phyloP scores from a whole-genome alignment of 2,797 vertebrate species.

The Buceros bicornis region DNA sequence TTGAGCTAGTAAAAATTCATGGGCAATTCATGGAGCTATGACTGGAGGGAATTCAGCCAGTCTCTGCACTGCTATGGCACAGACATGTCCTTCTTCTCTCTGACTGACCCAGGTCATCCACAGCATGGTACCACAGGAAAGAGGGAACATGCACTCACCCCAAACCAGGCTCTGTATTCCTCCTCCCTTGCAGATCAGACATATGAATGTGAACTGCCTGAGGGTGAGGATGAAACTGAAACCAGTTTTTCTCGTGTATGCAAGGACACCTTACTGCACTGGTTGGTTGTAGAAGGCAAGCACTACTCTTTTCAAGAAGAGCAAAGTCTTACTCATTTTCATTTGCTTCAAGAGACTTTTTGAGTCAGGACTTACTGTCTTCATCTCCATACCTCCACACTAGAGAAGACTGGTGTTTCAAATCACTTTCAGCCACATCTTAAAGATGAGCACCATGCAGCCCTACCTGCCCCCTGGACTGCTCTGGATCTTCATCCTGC shows the following conservation, averaged over 20 bases:
- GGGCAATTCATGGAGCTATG: not conserved
- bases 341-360: not conserved
- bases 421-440: not conserved
- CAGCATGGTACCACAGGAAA: not conserved
- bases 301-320: not conserved
- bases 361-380: not conserved
- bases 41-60: not conserved
- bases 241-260: not conserved
- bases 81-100: not conserved
- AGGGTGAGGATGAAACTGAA: not conserved
- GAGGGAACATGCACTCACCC: not conserved
- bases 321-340: not conserved
- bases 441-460: not conserved
- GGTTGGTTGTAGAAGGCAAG: not conserved
- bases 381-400: not conserved
- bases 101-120: not conserved
- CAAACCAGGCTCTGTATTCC: not conserved
- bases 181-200: not conserved
- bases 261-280: not conserved
- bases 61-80: not conserved
- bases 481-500: not conserved
- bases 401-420: not conserved
- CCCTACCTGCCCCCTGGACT: not conserved
- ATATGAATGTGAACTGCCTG: fast-evolving
- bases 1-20: not conserved